Conservation (phyloP, 2,113 vertebrate genomes). For the Polyodon spathula region DNA sequence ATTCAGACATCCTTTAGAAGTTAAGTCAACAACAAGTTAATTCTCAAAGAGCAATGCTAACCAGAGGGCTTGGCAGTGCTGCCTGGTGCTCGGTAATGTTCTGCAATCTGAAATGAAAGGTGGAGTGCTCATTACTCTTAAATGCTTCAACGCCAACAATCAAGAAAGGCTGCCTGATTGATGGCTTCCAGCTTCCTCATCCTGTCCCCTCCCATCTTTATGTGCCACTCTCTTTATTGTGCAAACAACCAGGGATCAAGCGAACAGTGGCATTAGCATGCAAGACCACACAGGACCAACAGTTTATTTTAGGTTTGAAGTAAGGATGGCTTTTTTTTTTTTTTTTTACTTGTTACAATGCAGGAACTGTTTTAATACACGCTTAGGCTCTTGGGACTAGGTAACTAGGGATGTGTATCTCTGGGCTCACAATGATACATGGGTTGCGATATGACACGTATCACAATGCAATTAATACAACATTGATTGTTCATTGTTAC, state of each 20-base stretch:
- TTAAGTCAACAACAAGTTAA: no score
- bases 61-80: background rate
- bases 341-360: background rate
- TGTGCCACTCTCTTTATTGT: background rate
- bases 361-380: no score
- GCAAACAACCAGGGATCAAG: background rate
- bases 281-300: background rate
- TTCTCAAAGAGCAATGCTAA: no score
- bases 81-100: background rate
- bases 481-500: no score
- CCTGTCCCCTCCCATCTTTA: background rate
- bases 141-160: background rate
- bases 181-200: background rate
- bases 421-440: no score
- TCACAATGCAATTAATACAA: no score
- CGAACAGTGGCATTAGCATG: background rate
- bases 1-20: no score
- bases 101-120: background rate
- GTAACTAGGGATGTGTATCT: no score
- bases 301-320: background rate
- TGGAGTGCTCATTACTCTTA: background rate
- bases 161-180: background rate
- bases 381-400: no score
- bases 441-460: no score
- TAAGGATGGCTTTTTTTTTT: background rate